phyloP scores from a whole-genome alignment of 2,797 vertebrate species.

The Psittacula derbiana region DNA sequence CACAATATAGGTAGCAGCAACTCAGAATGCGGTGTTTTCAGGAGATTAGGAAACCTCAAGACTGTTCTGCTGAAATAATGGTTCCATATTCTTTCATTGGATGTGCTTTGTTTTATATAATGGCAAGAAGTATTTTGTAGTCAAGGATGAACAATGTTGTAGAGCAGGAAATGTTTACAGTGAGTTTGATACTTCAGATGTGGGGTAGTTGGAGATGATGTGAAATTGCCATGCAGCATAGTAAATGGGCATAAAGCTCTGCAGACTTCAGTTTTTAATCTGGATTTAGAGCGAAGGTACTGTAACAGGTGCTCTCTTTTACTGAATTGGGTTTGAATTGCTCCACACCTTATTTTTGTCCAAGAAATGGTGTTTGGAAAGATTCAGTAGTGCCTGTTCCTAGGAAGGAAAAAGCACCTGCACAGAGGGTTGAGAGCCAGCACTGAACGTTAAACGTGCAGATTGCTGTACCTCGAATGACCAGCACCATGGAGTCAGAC shows the following conservation, averaged over 20 bases:
- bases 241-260: background rate
- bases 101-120: background rate
- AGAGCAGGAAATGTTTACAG: background rate
- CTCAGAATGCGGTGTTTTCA: background rate
- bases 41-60: background rate
- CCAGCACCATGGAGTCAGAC: accelerated
- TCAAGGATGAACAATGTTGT: background rate
- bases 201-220: background rate
- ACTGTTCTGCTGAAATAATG: background rate
- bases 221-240: background rate
- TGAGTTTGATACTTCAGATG: background rate
- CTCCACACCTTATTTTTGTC: background rate
- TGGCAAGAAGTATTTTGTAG: background rate
- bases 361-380: background rate
- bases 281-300: background rate
- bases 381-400: background rate
- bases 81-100: background rate
- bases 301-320: background rate
- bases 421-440: background rate
- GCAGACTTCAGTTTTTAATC: background rate
- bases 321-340: background rate
- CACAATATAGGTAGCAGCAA: background rate
- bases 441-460: accelerated
- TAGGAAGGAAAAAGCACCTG: background rate
- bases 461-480: background rate